Base-by-base conservation (phyloP, 2,888 invertebrate species). In the Cyclophora punctaria region DNA sequence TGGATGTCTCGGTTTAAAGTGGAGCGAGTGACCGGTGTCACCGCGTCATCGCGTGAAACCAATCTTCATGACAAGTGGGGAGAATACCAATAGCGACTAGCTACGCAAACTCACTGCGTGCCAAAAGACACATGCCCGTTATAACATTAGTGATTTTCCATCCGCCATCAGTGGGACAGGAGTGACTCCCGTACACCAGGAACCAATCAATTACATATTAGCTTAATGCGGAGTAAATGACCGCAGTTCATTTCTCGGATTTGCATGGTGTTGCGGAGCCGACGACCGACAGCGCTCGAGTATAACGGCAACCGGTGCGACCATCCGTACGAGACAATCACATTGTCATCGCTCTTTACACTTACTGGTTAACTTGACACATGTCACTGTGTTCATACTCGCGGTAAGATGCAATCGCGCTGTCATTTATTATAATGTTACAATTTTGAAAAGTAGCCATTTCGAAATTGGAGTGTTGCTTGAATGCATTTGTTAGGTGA, bases 201-300 rank as follows among this genome's bases (percentile, higher is more conserved):
- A 79, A 83, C 80, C 83, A 85, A 86, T 87, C 84, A 85, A 86
- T 83, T 86, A 81, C 80, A 78, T 86, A 87, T 88, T 87, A 87
- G 81, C 81, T 80, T 86, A 84, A 86, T 85, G 83, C 78, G 73
- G 78, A 76, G 78, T 68, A 77, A 82, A 84, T 80, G 77, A 73
- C 69, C 62, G 66, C 67, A 68, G 73, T 71, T 71, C 70, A 64
- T 73, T 67, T 66, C 67, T 64, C 67, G 69, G 73, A 78, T 81
- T 81, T 81, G 78, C 78, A 79, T 75, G 73, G 75, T 77, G 64
- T 67, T 67, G 66, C 67, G 70, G 71, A 71, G 73, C 62, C 67
- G 62, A 60, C 61, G 63, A 67, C 67, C 64, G 66, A 70, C 66
- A 67, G 67, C 66, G 66, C 62, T 66, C 58, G 65, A 56, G 67